Conservation (phyloP, 2,113 vertebrate genomes). For the Passer montanus region DNA sequence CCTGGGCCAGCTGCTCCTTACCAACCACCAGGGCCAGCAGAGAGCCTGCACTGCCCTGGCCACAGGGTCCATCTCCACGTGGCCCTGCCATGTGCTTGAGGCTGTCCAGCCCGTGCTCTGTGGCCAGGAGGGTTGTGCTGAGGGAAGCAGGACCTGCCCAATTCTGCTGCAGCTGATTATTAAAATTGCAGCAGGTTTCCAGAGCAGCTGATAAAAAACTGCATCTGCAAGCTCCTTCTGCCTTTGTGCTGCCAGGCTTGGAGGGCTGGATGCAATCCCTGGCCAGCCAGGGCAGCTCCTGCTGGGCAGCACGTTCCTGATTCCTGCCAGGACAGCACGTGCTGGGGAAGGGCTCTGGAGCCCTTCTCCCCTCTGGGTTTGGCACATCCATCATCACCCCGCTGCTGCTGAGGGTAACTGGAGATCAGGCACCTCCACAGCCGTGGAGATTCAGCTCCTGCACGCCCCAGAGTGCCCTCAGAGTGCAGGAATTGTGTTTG, state of each 20-base stretch:
- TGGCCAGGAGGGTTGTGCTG: background rate
- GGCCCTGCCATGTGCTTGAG: background rate
- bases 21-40: background rate
- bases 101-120: background rate
- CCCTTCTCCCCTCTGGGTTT: background rate
- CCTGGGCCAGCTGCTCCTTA: background rate
- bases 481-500: background rate
- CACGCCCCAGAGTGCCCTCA: background rate
- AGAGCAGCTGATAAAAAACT: conserved; percentile 45
- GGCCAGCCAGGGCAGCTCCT: background rate
- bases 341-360: background rate
- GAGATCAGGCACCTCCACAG: background rate
- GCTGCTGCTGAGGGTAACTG: background rate
- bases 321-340: background rate
- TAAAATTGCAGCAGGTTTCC: conserved; percentile 13
- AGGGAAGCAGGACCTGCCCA: background rate
- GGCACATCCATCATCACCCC: background rate
- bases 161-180: background rate
- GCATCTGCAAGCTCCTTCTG: background rate
- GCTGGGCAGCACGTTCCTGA: background rate
- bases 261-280: conserved; percentile 1
- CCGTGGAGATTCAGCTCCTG: background rate
- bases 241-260: background rate
- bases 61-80: background rate
- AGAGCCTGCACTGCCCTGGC: background rate